Percentiles rank a stretch among this genome's conserved stretches.
These are phyloP conservation scores for Diploscapter pachys DNA, from an alignment of 1,140 invertebrate species.

Conservation along the genomic window DNA sequence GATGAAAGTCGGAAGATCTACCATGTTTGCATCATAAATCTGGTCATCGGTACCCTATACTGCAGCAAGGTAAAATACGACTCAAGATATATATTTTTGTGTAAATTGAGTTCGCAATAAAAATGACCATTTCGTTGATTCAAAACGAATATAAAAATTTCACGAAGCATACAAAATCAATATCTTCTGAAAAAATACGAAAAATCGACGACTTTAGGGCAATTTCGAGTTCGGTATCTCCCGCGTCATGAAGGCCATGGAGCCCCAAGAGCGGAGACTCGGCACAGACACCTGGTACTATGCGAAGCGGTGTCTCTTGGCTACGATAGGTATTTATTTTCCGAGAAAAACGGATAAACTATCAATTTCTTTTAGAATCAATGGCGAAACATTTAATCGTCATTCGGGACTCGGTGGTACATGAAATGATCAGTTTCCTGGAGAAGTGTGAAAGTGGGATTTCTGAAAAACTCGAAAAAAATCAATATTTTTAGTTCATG, in stretches of 20 bases:
- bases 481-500: constrained; percentile 64
- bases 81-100: too few species aligned
- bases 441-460: constrained; percentile 76
- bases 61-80: constrained; percentile 73
- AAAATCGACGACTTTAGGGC: constrained; percentile 63
- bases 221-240: constrained; percentile 99
- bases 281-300: constrained; percentile 97
- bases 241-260: constrained; percentile 89
- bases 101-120: too few species aligned
- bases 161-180: background rate
- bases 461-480: constrained; percentile 11
- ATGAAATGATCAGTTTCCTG: constrained; percentile 85
- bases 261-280: constrained; percentile 90
- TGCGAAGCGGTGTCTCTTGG: constrained; percentile 87
- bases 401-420: constrained; percentile 78
- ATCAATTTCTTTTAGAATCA: background rate
- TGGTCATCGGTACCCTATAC: constrained; percentile 95
- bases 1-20: constrained; percentile 91
- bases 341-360: constrained; percentile 56
- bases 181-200: background rate
- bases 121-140: background rate
- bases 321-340: constrained; percentile 66
- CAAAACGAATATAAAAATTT: constrained; percentile 7
- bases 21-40: constrained; percentile 96
- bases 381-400: constrained; percentile 73